Conservation (phyloP, 2,797 vertebrate species). For the Avahi laniger region DNA sequence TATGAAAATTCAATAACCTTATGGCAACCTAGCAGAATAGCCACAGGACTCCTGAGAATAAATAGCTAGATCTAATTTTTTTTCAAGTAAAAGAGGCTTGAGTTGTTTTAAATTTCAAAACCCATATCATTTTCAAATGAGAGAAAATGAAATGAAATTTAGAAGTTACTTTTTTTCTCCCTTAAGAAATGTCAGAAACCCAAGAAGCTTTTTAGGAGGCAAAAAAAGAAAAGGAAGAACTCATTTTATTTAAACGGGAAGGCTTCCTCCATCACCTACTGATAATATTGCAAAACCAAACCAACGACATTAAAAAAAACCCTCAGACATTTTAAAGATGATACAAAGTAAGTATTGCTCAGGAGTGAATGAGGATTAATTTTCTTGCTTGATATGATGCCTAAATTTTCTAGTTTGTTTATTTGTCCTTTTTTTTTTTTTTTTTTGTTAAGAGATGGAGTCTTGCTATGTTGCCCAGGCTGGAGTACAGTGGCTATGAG, state of each 20-base stretch:
- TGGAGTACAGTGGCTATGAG: background rate
- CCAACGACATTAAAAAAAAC: background rate
- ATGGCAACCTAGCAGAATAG: background rate
- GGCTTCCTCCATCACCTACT: background rate
- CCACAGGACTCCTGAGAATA: background rate
- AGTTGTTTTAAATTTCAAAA: constrained; percentile 26
- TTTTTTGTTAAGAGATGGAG: background rate
- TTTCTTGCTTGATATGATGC: background rate
- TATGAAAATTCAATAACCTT: constrained; percentile 21
- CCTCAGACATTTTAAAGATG: background rate
- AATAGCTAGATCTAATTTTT: background rate
- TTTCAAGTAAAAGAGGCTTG: background rate
- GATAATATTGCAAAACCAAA: background rate
- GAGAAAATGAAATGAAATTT: constrained; percentile 56
- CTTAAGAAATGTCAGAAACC: background rate
- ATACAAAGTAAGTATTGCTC: background rate
- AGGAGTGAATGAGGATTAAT: background rate
- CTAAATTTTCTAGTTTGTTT: background rate
- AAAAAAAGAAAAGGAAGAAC: background rate
- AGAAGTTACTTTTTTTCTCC: constrained; percentile 33
- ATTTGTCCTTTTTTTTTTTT: background rate
- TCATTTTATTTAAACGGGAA: background rate
- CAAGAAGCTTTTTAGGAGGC: constrained; percentile 52
- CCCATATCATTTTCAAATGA: constrained; percentile 34
- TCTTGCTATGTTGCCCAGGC: background rate